These are phyloP conservation scores for Motacilla tschutschensis DNA, from an alignment of 2,113 vertebrate genomes.

Conservation along the genomic window DNA sequence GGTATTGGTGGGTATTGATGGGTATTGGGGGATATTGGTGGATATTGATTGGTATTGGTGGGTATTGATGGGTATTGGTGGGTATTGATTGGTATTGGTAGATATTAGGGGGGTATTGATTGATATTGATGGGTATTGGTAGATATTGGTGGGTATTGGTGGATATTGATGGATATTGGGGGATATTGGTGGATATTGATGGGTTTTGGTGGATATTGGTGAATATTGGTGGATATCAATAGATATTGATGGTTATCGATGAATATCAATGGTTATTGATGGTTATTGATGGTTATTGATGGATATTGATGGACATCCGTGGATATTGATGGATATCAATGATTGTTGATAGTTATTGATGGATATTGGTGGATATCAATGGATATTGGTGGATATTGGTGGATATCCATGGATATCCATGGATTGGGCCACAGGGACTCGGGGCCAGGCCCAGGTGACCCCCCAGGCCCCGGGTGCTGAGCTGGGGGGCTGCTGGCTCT, in stretches of 20 bases:
- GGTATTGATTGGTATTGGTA: fast-evolving
- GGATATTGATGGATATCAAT: fast-evolving
- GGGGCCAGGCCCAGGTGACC: background rate
- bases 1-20: fast-evolving
- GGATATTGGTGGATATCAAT: fast-evolving
- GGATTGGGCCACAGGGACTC: background rate
- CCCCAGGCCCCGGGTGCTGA: background rate
- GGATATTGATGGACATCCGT: fast-evolving
- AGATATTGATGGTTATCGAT: fast-evolving
- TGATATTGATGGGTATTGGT: no score
- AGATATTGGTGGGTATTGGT: no score
- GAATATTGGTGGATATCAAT: fast-evolving
- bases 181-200: fast-evolving
- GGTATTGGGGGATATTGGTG: fast-evolving
- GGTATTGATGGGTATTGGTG: fast-evolving
- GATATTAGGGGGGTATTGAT: no score
- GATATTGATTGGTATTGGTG: fast-evolving
- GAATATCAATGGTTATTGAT: fast-evolving
- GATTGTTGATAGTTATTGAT: fast-evolving
- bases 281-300: fast-evolving
- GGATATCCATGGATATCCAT: fast-evolving
- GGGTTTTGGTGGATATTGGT: fast-evolving
- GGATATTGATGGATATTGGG: fast-evolving
- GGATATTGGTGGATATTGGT: fast-evolving
- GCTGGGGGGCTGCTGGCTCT: fast-evolving